Evolutionary conservation across 2,888 invertebrate genomes (phyloP).

Genomic region (Agonopterix arenella): DNA sequence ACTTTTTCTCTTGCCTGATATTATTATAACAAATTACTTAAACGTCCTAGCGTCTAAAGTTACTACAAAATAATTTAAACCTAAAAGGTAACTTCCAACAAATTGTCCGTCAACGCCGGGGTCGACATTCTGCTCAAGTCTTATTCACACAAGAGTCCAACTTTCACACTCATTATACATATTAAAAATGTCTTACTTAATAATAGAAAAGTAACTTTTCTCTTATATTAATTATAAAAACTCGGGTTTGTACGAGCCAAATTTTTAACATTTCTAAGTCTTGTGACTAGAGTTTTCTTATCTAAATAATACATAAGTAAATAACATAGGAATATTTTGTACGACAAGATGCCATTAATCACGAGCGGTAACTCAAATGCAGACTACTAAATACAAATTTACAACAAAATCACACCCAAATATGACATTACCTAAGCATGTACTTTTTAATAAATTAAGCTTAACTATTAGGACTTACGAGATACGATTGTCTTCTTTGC

Average conservation of each 20-base stretch:
- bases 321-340: slow-evolving; percentile 76
- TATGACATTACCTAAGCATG: slow-evolving; percentile 43
- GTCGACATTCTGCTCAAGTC: neutral
- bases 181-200: slow-evolving; percentile 51
- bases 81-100: slow-evolving; percentile 72
- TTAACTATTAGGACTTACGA: slow-evolving; percentile 49
- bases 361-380: slow-evolving; percentile 77
- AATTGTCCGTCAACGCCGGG: neutral
- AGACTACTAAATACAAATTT: slow-evolving; percentile 68
- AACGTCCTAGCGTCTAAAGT: slow-evolving; percentile 62
- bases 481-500: slow-evolving; percentile 47
- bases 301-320: slow-evolving; percentile 70
- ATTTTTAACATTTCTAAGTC: slow-evolving; percentile 72
- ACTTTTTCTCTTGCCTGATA: slow-evolving; percentile 64
- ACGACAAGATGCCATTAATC: slow-evolving; percentile 76
- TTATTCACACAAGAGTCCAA: slow-evolving; percentile 1
- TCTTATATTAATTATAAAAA: slow-evolving; percentile 57
- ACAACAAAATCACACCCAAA: slow-evolving; percentile 71
- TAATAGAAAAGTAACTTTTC: slow-evolving; percentile 32
- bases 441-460: slow-evolving; percentile 61
- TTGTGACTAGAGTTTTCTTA: slow-evolving; percentile 76
- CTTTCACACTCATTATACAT: slow-evolving; percentile 41
- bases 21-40: slow-evolving; percentile 61
- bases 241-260: slow-evolving; percentile 61
- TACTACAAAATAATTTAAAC: slow-evolving; percentile 65